Percentiles rank a stretch among this genome's conserved stretches.
Evolutionary conservation across 2,888 invertebrate species (phyloP).

Genomic region (Nasonia oneida): DNA sequence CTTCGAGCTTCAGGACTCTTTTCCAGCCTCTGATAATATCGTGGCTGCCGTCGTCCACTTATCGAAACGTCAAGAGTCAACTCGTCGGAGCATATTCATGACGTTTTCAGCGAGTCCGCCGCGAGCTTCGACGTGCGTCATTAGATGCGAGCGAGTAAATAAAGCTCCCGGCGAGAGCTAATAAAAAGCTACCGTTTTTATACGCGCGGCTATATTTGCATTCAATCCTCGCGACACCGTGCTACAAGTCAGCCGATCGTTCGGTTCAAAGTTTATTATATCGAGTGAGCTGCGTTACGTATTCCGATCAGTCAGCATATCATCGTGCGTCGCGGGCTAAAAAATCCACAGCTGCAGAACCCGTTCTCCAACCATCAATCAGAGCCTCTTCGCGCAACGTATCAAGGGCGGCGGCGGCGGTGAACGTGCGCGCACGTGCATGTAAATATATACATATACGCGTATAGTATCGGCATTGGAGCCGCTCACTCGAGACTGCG

Average conservation of each 20-base stretch:
- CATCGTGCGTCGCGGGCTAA: background rate
- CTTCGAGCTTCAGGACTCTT: background rate
- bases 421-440: background rate
- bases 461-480: background rate
- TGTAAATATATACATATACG: background rate
- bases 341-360: background rate
- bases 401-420: background rate
- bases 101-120: too few species aligned
- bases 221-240: too few species aligned
- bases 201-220: too few species aligned
- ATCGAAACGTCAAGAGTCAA: conserved; percentile 13
- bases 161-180: background rate
- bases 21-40: background rate
- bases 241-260: too few species aligned
- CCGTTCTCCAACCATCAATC: background rate
- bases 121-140: conserved; percentile 8
- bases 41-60: background rate
- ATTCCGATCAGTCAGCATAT: too few species aligned
- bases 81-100: background rate
- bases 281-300: too few species aligned
- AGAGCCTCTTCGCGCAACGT: background rate
- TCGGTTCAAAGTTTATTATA: too few species aligned
- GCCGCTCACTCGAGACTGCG: conserved; percentile 10
- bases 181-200: too few species aligned
- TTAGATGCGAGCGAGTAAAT: conserved; percentile 20